A percentile compares a stretch with the other conserved stretches of the same genome.
Evolutionary conservation across 2,113 vertebrate species (phyloP).

Genomic region (Pachyramphus minor): DNA sequence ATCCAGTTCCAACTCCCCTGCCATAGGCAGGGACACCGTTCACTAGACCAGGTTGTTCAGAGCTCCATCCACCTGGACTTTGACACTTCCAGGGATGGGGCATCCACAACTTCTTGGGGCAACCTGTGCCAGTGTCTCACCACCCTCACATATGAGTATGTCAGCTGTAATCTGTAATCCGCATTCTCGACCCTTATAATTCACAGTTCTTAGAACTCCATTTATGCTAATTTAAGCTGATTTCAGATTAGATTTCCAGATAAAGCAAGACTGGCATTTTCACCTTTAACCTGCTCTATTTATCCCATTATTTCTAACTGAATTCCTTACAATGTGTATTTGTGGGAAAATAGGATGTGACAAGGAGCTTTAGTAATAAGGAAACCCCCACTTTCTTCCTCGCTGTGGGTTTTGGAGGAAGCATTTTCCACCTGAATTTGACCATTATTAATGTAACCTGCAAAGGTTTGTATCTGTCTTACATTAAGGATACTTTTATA

Average conservation of each 20-base stretch:
- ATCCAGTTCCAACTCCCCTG: not conserved
- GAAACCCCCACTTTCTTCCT: not conserved
- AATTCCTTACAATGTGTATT: not conserved
- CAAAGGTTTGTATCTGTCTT: not conserved
- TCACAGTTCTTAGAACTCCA: not conserved
- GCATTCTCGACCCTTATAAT: rapidly evolving
- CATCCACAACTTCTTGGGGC: rapidly evolving
- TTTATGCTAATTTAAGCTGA: not conserved
- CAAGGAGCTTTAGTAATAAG: not conserved
- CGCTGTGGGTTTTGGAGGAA: not conserved
- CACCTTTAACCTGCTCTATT: not conserved
- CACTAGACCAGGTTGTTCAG: not conserved
- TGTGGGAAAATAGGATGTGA: not conserved
- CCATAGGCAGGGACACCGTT: not conserved
- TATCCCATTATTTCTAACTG: not conserved
- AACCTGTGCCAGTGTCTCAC: not conserved
- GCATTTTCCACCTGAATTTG: not conserved
- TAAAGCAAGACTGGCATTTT: not conserved
- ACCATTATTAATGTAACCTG: not conserved
- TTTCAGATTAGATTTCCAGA: not conserved
- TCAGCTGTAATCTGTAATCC: not conserved
- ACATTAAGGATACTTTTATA: not conserved
- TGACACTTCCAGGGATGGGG: not conserved
- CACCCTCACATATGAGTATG: not conserved
- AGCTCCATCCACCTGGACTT: not conserved